phyloP scores from a whole-genome alignment of 1,140 invertebrate genomes.

The Hesperophylax magnus region DNA sequence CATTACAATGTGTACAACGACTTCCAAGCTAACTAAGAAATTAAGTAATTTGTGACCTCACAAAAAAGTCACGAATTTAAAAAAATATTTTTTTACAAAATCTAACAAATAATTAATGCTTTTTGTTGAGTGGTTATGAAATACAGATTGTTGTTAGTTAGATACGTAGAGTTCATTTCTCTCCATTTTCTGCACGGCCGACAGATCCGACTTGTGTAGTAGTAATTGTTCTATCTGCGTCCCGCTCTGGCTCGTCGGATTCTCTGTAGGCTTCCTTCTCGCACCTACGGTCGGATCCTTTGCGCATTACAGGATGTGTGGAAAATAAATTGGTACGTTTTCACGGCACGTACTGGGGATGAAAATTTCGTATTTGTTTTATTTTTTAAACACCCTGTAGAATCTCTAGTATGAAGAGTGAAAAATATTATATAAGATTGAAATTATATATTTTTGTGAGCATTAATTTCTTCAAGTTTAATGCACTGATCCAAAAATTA shows the following conservation, averaged over 20 bases:
- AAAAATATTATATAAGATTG: too few species aligned
- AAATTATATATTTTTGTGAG: too few species aligned
- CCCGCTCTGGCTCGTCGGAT: neutral
- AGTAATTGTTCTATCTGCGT: neutral
- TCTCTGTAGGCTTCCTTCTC: neutral
- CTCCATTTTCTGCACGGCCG: neutral
- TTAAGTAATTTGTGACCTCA: too few species aligned
- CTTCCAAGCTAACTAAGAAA: too few species aligned
- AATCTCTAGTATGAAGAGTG: too few species aligned
- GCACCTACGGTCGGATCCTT: neutral
- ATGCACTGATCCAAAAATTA: too few species aligned
- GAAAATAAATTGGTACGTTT: conserved; percentile 14
- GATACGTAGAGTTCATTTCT: neutral
- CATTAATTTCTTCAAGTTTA: too few species aligned
- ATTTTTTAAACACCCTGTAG: too few species aligned
- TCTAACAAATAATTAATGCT: neutral
- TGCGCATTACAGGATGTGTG: conserved; percentile 18
- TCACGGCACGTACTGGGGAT: neutral
- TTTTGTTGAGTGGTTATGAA: neutral
- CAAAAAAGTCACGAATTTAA: too few species aligned
- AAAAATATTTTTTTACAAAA: too few species aligned
- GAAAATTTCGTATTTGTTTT: neutral
- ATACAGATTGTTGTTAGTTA: too few species aligned
- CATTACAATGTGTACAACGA: too few species aligned
- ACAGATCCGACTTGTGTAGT: neutral